phyloP scores from a whole-genome alignment of 2,888 invertebrate genomes.

The Philereme transversata region DNA sequence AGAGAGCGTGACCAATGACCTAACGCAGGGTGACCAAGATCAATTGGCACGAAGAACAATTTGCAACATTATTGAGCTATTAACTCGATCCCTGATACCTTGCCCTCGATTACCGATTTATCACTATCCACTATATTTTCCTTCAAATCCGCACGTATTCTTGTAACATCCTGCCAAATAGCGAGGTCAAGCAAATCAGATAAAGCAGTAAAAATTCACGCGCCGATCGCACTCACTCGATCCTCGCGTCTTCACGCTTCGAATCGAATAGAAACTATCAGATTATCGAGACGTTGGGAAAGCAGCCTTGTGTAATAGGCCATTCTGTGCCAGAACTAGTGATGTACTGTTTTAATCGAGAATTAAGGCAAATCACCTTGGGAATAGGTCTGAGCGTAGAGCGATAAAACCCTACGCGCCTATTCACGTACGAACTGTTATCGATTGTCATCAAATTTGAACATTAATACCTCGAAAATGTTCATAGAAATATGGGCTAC shows the following conservation, averaged over 20 bases:
- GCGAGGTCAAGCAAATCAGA: slow-evolving; percentile 41
- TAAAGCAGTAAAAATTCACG: slow-evolving; percentile 68
- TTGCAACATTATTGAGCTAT: too few species aligned
- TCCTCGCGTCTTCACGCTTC: slow-evolving; percentile 34
- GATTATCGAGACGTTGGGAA: slow-evolving; percentile 44
- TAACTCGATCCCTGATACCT: neutral
- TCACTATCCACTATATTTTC: neutral
- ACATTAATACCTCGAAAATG: too few species aligned
- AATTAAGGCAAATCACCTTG: slow-evolving; percentile 41
- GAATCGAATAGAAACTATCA: slow-evolving; percentile 42
- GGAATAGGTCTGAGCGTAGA: slow-evolving; percentile 25
- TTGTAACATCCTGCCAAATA: slow-evolving; percentile 30
- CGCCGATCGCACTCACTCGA: slow-evolving; percentile 58
- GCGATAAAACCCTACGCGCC: slow-evolving; percentile 1
- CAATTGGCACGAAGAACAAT: neutral
- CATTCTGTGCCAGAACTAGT: slow-evolving; percentile 38
- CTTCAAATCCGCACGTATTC: slow-evolving; percentile 2
- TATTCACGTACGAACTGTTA: neutral
- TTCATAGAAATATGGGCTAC: too few species aligned
- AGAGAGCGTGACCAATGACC: too few species aligned
- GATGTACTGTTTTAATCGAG: slow-evolving; percentile 42
- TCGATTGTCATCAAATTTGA: too few species aligned
- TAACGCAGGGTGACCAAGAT: slow-evolving; percentile 1
- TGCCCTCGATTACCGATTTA: neutral
- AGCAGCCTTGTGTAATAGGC: slow-evolving; percentile 47